Base-by-base conservation (phyloP, 2,797 vertebrate species). In the Periophthalmus magnuspinnatus region DNA sequence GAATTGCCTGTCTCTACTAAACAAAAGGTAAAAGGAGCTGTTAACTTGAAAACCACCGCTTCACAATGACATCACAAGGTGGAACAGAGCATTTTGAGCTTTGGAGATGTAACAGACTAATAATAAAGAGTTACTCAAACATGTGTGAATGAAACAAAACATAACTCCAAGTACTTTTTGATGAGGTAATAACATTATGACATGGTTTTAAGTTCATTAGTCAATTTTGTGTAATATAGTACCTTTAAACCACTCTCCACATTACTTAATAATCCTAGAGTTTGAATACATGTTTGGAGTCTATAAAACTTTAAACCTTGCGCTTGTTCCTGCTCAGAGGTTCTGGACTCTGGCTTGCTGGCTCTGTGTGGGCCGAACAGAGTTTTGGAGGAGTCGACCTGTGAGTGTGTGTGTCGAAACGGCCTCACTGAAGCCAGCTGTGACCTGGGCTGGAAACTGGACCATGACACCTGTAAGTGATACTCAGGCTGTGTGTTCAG, bases 371-470 rank as follows among this genome's bases (percentile, higher is more conserved):
- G 93, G 11, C 92, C 91, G 50, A 90, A 90, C 81, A 89, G 88
- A 74, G 83, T 90, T 69, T 75, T 93, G 78, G 89, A 93, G 6
- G 84, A 93, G 71, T 80, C 88, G 32, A 89, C 86, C 54, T 94
- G 93, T 6, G 88, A 92, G 45, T 94, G 93, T 0, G 69, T 89
- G 65, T 93, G 93, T 78, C 88, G 87, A 22, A 93, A 93, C 3
- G 93, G 93, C 64, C 90, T 93, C 74, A 93, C 93, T 0, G 85
- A 92, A 71, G 82, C 77, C 79, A 92, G 91, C 90, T 93, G 93
- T 45, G 90, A 90, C 59, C 82, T 83, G 0, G 91, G 92, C 71
- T 91, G 91, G 92, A 89, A 90, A 73, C 90, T 93, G 81, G 89
- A 93, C 79, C 90, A 88, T 74, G 78, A 91, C 62, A 90, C 77